Base-by-base conservation (phyloP, 1,140 invertebrate species). In the Sitobion miscanthi region DNA sequence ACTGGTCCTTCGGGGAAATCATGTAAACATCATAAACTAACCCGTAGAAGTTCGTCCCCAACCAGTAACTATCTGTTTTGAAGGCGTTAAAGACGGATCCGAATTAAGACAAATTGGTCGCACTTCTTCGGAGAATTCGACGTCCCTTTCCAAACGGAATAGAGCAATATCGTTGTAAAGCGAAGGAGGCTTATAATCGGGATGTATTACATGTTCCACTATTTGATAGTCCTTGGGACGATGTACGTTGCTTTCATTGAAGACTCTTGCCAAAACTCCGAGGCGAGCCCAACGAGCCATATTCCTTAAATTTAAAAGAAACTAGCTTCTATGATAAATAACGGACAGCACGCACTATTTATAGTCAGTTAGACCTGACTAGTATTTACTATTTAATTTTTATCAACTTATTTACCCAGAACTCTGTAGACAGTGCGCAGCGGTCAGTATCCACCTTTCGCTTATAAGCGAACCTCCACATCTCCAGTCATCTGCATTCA, bases 51-150 rank as follows among this genome's bases (percentile, higher is more conserved):
- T 94, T 35, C 95, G 95, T 87, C 96, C 96, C 96, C 96, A 96
- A 38, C 96, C 96, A 47, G 95, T 96, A 6, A 95, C 96, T 90
- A 95, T 95, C 57, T 94, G 96, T n/a, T 93, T 92, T 30, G 62
- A 94, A 1, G 83, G 85, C 0, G 8, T 54, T 11, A 88, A 17
- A 21, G 47, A 25, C 25, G 8, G 30, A 25, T 57, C 54, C 0
- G 69, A 57, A 94, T 97, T 96, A 4, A 95, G 95, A 95, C 95
- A 96, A 47, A 95, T 96, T 87, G 95, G 96, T 91, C 95, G 94
- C 2, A 96, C 94, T 69, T 94, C 94, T 38, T 94, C 57, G 91
- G 94, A 95, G 57, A 96, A 94, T 45, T 52, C 11, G 92, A 94
- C 4, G 95, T 94, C 17, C 95, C 94, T 86, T 93, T 94, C 47